phyloP scores from a whole-genome alignment of 2,797 vertebrate species.

The Parotocinclus haroldoi region DNA sequence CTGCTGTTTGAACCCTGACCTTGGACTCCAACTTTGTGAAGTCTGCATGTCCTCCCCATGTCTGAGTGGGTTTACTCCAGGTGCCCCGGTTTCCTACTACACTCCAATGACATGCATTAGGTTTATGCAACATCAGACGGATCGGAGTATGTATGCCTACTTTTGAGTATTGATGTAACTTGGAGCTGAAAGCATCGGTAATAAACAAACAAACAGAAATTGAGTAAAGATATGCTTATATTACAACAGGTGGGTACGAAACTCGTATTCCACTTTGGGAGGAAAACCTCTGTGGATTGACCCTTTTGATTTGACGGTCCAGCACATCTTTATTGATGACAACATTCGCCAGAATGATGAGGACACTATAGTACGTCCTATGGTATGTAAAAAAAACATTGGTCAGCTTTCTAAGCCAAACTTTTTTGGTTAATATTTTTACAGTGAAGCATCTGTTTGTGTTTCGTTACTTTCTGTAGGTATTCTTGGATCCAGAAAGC shows the following conservation, averaged over 20 bases:
- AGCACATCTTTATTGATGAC: conserved; percentile 91
- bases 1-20: no score
- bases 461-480: conserved; percentile 51
- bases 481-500: conserved; percentile 64
- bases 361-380: conserved; percentile 79
- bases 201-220: background rate
- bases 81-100: no score
- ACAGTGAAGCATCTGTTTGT: background rate
- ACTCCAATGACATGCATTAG: no score
- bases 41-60: no score
- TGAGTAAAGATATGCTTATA: background rate
- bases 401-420: no score
- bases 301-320: conserved; percentile 73
- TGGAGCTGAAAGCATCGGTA: no score
- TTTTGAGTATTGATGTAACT: no score
- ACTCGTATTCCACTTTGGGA: conserved; percentile 71
- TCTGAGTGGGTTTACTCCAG: no score
- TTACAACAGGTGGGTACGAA: conserved; percentile 74
- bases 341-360: conserved; percentile 80
- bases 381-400: conserved; percentile 60
- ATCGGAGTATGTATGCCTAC: background rate
- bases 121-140: background rate
- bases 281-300: conserved; percentile 89
- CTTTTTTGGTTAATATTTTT: no score
- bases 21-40: no score